phyloP scores from a whole-genome alignment of 2,797 vertebrate genomes.

The Microhierax caerulescens region DNA sequence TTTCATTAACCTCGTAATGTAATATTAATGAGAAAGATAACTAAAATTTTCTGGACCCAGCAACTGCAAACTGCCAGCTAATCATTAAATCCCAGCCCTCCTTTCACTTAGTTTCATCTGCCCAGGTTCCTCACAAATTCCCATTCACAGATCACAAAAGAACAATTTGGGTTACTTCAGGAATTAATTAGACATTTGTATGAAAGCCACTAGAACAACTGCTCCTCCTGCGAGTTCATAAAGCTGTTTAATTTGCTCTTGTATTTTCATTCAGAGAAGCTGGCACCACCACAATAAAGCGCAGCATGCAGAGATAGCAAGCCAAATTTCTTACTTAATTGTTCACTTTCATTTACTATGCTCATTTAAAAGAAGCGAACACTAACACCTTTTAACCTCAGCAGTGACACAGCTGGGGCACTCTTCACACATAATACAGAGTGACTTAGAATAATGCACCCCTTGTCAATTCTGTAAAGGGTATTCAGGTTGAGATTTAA shows the following conservation, averaged over 20 bases:
- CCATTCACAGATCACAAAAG: conserved; percentile 78
- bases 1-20: conserved; percentile 79
- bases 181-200: conserved; percentile 79
- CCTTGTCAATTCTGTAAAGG: conserved; percentile 61
- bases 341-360: conserved; percentile 72
- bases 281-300: conserved; percentile 73
- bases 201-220: conserved; percentile 81
- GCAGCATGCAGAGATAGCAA: conserved; percentile 65
- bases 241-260: conserved; percentile 78
- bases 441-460: conserved; percentile 55
- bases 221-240: conserved; percentile 75
- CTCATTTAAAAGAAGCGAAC: conserved; percentile 69
- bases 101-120: conserved; percentile 64
- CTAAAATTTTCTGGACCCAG: conserved; percentile 64
- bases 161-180: conserved; percentile 77
- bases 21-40: conserved; percentile 82
- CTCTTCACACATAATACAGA: conserved; percentile 59
- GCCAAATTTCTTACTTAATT: conserved; percentile 74
- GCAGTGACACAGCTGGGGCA: conserved; percentile 71
- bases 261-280: conserved; percentile 75
- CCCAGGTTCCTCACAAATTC: conserved; percentile 70
- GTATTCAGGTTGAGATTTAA: conserved; percentile 54
- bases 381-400: conserved; percentile 72
- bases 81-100: conserved; percentile 66
- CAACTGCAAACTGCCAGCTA: conserved; percentile 67